phyloP scores from a whole-genome alignment of 2,888 invertebrate genomes.

The Synergus gifuensis region DNA sequence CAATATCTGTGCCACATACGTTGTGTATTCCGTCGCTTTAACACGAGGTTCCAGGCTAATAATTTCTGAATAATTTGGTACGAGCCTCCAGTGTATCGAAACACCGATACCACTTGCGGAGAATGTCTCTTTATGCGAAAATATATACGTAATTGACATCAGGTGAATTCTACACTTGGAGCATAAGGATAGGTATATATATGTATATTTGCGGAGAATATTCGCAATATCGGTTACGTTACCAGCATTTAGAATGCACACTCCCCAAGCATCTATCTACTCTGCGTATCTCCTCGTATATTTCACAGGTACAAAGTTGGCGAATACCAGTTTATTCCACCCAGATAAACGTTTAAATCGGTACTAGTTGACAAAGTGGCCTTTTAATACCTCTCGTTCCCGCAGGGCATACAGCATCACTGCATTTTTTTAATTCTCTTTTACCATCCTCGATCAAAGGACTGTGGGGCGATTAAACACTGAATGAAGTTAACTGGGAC shows the following conservation, averaged over 20 bases:
- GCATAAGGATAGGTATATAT: not conserved
- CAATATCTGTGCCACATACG: slow-evolving; percentile 14
- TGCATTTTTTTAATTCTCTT: slow-evolving; percentile 32
- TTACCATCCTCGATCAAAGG: slow-evolving; percentile 23
- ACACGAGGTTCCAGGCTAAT: slow-evolving; percentile 32
- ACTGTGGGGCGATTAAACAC: slow-evolving; percentile 28
- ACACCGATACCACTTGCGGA: slow-evolving; percentile 13
- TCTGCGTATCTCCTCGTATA: slow-evolving; percentile 62
- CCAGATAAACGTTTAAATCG: slow-evolving; percentile 33
- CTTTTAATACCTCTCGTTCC: slow-evolving; percentile 5
- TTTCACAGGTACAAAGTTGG: slow-evolving; percentile 59
- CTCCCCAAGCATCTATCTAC: slow-evolving; percentile 62
- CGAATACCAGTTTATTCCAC: slow-evolving; percentile 26
- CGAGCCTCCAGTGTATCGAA: slow-evolving; percentile 31
- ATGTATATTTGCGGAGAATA: slow-evolving; percentile 58
- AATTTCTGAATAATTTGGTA: slow-evolving; percentile 40
- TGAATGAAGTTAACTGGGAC: slow-evolving; percentile 6
- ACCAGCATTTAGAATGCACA: slow-evolving; percentile 65
- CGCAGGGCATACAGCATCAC: not conserved
- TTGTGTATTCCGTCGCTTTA: slow-evolving; percentile 16
- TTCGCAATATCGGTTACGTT: slow-evolving; percentile 64
- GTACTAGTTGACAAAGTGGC: slow-evolving; percentile 23
- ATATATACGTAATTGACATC: slow-evolving; percentile 42
- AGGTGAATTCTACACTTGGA: not conserved
- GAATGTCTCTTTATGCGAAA: slow-evolving; percentile 29